A percentile compares a stretch with the other conserved stretches of the same genome.
These are phyloP conservation scores for Rana temporaria DNA, from an alignment of 2,113 vertebrate genomes.

Conservation along the genomic window DNA sequence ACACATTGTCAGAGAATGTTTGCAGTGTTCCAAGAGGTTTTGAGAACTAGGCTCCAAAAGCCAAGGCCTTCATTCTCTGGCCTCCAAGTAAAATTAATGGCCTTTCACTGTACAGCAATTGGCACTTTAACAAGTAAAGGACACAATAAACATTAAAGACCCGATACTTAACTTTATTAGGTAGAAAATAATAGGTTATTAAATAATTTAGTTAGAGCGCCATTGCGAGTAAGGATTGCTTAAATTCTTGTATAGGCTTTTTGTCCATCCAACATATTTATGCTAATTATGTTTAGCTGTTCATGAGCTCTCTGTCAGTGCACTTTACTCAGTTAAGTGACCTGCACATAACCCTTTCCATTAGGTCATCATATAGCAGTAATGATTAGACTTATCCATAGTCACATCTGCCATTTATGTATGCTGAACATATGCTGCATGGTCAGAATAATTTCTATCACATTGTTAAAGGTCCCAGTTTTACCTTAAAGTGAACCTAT, in stretches of 20 bases:
- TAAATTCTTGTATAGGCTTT: conserved; percentile 57
- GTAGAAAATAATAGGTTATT: conserved; percentile 59
- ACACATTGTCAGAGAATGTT: conserved; percentile 39
- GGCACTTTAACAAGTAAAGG: conserved; percentile 57
- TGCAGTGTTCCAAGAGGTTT: conserved; percentile 36
- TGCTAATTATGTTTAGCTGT: conserved; percentile 52
- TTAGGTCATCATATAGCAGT: conserved; percentile 3
- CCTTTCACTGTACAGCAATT: conserved; percentile 46
- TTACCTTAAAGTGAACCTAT: too few species aligned
- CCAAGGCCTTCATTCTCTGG: not conserved
- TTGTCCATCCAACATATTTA: conserved; percentile 58
- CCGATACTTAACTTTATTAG: conserved; percentile 62
- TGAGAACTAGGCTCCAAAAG: not conserved
- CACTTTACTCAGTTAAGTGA: not conserved
- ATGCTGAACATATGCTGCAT: too few species aligned
- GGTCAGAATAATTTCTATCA: too few species aligned
- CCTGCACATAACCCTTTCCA: conserved; percentile 50
- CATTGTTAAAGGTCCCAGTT: too few species aligned
- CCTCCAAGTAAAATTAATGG: conserved; percentile 44
- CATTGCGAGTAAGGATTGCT: conserved; percentile 50
- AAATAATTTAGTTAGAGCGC: conserved; percentile 60
- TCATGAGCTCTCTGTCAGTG: conserved; percentile 37
- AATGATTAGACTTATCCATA: not conserved
- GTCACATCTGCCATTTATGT: too few species aligned
- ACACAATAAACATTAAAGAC: conserved; percentile 59